Evolutionary conservation across 2,797 vertebrate genomes (phyloP).

Genomic region (Halcyon chelicuti): DNA sequence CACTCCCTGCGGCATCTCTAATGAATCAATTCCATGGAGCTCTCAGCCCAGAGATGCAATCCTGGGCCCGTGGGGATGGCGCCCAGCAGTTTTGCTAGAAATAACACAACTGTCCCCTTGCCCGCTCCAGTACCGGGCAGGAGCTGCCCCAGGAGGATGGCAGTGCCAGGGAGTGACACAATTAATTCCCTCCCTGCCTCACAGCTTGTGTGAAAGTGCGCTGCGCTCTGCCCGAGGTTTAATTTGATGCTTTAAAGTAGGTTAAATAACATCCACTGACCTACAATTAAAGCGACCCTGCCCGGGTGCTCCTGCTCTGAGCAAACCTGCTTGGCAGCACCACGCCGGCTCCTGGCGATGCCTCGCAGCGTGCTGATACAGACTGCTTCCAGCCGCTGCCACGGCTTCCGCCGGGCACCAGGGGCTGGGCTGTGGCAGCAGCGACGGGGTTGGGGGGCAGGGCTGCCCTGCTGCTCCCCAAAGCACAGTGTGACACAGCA

Average conservation of each 20-base stretch:
- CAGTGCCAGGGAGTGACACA: fast-evolving
- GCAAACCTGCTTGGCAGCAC: conserved; percentile 64
- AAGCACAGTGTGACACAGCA: neutral
- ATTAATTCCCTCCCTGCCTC: fast-evolving
- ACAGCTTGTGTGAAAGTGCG: neutral
- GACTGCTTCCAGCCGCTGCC: neutral
- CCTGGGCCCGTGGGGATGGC: neutral
- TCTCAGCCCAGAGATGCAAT: neutral
- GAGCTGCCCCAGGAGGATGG: fast-evolving
- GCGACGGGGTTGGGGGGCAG: neutral
- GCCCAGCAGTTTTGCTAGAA: fast-evolving
- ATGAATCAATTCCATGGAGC: neutral
- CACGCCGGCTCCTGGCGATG: neutral
- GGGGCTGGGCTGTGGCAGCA: neutral
- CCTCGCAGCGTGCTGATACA: neutral
- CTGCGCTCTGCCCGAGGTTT: neutral
- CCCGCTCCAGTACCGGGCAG: fast-evolving
- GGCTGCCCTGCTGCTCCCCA: neutral
- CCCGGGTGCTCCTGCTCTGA: conserved; percentile 51
- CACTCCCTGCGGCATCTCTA: neutral
- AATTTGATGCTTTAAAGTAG: neutral
- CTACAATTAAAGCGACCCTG: conserved; percentile 62
- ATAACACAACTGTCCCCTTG: fast-evolving
- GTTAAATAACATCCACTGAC: conserved; percentile 58
- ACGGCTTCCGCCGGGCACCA: neutral